Base-by-base conservation (phyloP, 2,888 invertebrate species). In the Synergus laeviventris region DNA sequence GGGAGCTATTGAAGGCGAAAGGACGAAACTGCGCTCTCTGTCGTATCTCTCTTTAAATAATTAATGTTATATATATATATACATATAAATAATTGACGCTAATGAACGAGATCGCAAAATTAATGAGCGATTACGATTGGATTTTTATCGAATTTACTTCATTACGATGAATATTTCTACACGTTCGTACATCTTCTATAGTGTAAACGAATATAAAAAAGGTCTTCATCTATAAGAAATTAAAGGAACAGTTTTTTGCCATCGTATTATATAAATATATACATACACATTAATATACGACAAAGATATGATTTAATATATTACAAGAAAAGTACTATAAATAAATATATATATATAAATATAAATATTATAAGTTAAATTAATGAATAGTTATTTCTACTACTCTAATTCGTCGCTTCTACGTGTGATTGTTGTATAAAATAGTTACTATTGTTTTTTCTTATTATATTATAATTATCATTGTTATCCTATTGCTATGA, bases 381-480 rank as follows among this genome's bases (percentile, higher is more conserved):
- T 80, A 80, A 82, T 81, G 77, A 82, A 81, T 89, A 90, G 89
- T 90, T 88, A 90, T 90, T 90, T 90, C 89, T 90, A 90, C 89
- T 89, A 88, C 85, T 89, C 88, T 90, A 90, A 89, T 90, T 89
- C 87, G 87, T 90, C 88, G 90, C 90, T 90, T 90, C 90, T 89
- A 89, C 87, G 89, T 90, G 89, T 90, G 89, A 88, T 90, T 90
- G 90, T 90, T 90, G 90, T 89, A 90, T 89, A 89, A 90, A 88
- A 86, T 86, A 86, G 83, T 85, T 82, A 81, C 78, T 79, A 86
- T 83, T 85, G 79, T 83, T 86, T 85, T 84, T 80, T 77, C 77
- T 78, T 42, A 66, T 64, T 73, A 73, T 86, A 84, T 87, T 85
- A 84, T 83, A 80, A 85, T 85, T 86, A 82, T 84, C 81, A 81